Conservation (phyloP, 2,113 vertebrate genomes). For the Aix galericulata region DNA sequence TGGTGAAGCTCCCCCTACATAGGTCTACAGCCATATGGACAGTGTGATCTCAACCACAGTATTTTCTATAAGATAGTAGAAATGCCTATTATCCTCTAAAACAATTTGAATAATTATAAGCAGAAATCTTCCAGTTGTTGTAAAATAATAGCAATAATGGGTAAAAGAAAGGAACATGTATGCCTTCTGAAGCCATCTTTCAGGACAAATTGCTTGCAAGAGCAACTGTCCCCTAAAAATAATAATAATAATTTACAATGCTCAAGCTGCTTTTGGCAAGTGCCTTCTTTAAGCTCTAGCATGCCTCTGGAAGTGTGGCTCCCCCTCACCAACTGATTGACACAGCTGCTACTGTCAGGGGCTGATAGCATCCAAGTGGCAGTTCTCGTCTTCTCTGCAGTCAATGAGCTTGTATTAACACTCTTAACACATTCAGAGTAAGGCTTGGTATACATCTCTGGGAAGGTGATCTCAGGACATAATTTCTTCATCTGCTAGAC, state of each 20-base stretch:
- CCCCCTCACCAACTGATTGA: too few species aligned
- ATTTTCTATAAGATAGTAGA: background rate
- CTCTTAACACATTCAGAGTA: background rate
- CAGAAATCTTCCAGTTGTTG: background rate
- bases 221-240: background rate
- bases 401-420: background rate
- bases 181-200: background rate
- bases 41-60: background rate
- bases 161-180: background rate
- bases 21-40: background rate
- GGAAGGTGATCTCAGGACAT: background rate
- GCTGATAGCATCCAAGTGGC: too few species aligned
- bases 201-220: too few species aligned
- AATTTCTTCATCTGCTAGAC: background rate
- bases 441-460: background rate
- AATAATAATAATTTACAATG: background rate
- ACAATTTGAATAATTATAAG: background rate
- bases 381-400: background rate
- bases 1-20: too few species aligned
- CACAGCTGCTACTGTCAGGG: background rate
- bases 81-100: background rate
- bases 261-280: background rate
- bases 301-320: background rate
- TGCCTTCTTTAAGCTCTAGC: too few species aligned
- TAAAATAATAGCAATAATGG: background rate